Base-by-base conservation (phyloP, 2,797 vertebrate genomes). In the Bradypodion ventrale region DNA sequence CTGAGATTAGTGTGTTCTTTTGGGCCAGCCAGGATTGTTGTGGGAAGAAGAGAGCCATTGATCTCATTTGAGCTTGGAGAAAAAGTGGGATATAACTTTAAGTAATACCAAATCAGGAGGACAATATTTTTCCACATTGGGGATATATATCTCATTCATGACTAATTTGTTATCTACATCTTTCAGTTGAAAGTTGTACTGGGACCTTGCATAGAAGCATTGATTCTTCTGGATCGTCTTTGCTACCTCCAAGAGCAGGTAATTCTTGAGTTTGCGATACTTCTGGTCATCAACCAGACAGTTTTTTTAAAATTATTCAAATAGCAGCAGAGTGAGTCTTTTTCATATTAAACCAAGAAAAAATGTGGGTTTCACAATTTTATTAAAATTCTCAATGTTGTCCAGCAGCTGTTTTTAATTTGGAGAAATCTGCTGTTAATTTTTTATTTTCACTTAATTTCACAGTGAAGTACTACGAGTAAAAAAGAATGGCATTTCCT, bases 161-260 rank as follows among this genome's bases (percentile, higher is more conserved):
- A 70, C 59, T 75, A 32, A 88, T 72, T 79, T 52, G 27, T n/a
- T 82, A 35, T 93, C 74, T 92, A 86, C 46, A 90, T 90, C 60
- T 93, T 96, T 87, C 89, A 99, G 98, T 9, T 99, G 92, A 99
- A 99, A 95, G 97, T 99, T 91, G 95, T 96, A 52, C 94, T 99
- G 93, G 98, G 98, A 92, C 98, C 98, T 40, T 99, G 98, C 86
- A 96, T 99, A 79, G 98, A 99, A 93, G 97, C 97, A 81, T 94
- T 99, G 91, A 97, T 99, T 91, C 97, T 99, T 91, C 96, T 99
- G 37, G 98, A 99, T 94, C 97, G 98, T 81, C 97, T 99, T 87
- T 98, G 97, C 92, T 99, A 97, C 93, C 96, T 99, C 72, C 98
- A 98, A 94, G 98, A 99, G 91, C 98, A 99, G 98, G 98, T 99